Conservation (phyloP, 2,113 vertebrate genomes). For the Tragulus kanchil region DNA sequence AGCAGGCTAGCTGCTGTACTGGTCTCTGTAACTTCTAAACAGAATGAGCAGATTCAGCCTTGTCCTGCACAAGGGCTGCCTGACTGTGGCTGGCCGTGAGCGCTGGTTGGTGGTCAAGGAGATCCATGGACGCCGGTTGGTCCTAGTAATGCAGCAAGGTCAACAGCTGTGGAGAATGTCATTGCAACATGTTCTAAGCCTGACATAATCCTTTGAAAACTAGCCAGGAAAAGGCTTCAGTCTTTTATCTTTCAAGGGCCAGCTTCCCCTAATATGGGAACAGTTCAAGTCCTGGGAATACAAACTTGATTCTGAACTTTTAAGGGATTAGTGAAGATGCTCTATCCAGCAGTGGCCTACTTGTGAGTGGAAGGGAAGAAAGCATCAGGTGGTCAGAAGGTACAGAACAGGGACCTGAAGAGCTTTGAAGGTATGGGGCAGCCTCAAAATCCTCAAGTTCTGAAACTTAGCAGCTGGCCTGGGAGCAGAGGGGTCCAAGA, state of each 20-base stretch:
- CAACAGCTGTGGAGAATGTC: neutral
- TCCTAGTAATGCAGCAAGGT: neutral
- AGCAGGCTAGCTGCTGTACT: neutral
- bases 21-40: neutral
- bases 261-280: too few species aligned
- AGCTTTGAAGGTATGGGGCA: neutral
- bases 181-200: neutral
- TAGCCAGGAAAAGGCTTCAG: neutral
- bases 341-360: neutral
- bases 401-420: neutral
- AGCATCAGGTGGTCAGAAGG: neutral
- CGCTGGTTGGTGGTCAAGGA: too few species aligned
- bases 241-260: neutral
- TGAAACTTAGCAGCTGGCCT: neutral
- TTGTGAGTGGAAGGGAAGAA: neutral
- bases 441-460: neutral
- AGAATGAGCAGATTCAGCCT: neutral
- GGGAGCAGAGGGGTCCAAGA: neutral
- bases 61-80: rapidly evolving
- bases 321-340: neutral
- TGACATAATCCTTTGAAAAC: neutral
- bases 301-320: constrained; percentile 37
- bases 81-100: too few species aligned
- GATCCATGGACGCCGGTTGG: neutral
- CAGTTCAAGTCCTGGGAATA: too few species aligned